Evolutionary conservation across 2,888 invertebrate species (phyloP), one percentile per base, ranked within the genome.

Genomic region (Sclerodermus sp.): DNA sequence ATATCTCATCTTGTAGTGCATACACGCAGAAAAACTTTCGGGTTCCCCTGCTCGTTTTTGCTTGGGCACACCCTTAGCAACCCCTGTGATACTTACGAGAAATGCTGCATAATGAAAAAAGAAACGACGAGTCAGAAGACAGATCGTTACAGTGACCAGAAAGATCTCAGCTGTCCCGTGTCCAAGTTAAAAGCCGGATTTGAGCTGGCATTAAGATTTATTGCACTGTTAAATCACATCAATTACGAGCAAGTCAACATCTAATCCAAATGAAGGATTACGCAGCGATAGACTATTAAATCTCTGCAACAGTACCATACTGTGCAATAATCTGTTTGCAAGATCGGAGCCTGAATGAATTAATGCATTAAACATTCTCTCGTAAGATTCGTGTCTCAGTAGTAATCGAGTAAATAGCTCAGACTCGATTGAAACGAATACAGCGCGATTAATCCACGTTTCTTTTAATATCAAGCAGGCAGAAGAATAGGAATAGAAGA

Each of bases 1-100:
- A 50, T 54, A 49, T 52, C 48, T 41, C 53, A 55, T 51, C n/a
- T 13, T 12, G 34, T 4, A 14, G 49, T 64, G 61, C 61, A 64
- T 58, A 49, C 50, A 53, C 47, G 50, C 42, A 39, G 52, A 58
- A 63, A 58, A 64, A 58, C 45, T 64, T 63, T 63, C 36, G 61
- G 58, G 53, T 48, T 49, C 40, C 52, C 51, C 52, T 42, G n/a
- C 3, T 50, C 46, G 54, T 58, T 58, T 58, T 47, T 48, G 51
- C 31, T 36, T 18, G 16, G 13, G 34, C n/a, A 43, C 42, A 18
- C 52, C 55, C 55, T 36, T 23, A 23, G 23, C 23, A 3, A 18
- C 53, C 58, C 42, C 34, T 13, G 31, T 47, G 37, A 55, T 61
- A 54, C 64, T 58, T 63, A 50, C 34, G 42, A 45, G 45, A 55